Conservation (phyloP, 2,888 invertebrate genomes). For the Agrotis puta region DNA sequence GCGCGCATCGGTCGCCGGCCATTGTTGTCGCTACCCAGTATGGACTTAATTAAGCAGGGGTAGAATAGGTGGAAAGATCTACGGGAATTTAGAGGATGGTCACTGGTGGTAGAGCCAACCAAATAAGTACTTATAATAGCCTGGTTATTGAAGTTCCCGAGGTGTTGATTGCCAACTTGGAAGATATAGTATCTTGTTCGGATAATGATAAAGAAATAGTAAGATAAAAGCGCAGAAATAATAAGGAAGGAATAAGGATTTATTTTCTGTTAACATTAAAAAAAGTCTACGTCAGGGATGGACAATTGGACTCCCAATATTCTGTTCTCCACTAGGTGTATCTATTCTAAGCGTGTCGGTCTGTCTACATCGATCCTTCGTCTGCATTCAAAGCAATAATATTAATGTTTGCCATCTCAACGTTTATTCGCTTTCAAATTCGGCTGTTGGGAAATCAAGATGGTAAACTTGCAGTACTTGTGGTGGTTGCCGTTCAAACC, state of each 20-base stretch:
- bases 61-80: constrained; percentile 85
- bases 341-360: constrained; percentile 10
- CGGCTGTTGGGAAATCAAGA: constrained; percentile 88
- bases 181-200: constrained; percentile 41
- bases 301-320: constrained; percentile 3
- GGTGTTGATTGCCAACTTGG: constrained; percentile 71
- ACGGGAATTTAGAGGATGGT: constrained; percentile 85
- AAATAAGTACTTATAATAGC: constrained; percentile 71
- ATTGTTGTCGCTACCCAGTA: constrained; percentile 89
- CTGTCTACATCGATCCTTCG: constrained; percentile 50
- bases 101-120: constrained; percentile 64
- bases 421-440: constrained; percentile 82
- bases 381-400: constrained; percentile 61
- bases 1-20: constrained; percentile 85
- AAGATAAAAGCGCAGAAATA: constrained; percentile 6
- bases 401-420: constrained; percentile 71
- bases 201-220: constrained; percentile 31
- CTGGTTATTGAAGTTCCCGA: constrained; percentile 70
- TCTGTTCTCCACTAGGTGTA: not conserved
- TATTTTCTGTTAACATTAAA: not conserved
- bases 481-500: constrained; percentile 75
- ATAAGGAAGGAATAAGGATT: not conserved
- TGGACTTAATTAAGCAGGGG: constrained; percentile 90
- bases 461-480: constrained; percentile 79
- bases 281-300: not conserved